Evolutionary conservation across 2,888 invertebrate genomes (phyloP), one percentile per base, ranked within the genome.

Genomic region (Stictocephala bisonia): DNA sequence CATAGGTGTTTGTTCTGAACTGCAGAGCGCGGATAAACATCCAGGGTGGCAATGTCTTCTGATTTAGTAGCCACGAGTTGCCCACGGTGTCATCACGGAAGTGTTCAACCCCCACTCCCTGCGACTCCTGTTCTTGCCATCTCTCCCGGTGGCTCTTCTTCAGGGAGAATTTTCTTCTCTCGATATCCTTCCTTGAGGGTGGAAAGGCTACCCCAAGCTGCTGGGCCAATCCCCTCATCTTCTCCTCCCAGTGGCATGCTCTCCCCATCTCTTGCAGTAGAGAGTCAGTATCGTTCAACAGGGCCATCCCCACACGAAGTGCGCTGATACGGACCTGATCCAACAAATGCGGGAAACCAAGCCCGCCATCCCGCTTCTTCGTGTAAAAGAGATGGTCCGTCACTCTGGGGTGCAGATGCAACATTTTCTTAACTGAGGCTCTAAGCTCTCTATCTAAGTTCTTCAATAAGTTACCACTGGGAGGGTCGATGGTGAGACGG

Each of bases 31-130:
- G 31, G 18, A 58, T 58, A 2, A 58, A 4, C 20, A 31, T 29
- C 9, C 58, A 29, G 2, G 58, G 58, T 3, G 7, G 15, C 31
- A 58, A 18, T 6, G 20, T 6, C 2, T 31, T 4, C 18, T 4
- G 66, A 44, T 66, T 48, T 1, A 27, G 44, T 15, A 66, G 66
- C 50, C 48, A 50, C n/a, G 2, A 29, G 22, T 66, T 66, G 6
- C 44, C 66, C 66, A 66, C 41, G 0, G 66, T 40, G 22, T 66
- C 26, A 15, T 66, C 9, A 1, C 22, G 35, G 66, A 66, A 66
- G 15, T 24, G n/a, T 2, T 22, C 3, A 11, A 66, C 66, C 11
- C 66, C 66, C 1, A 18, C 26, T 4, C 41, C 66, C 24, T 41
- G 41, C 11, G 66, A 40, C 2, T n/a, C 18, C 15, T 44, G 66